Conservation (phyloP, 1,140 invertebrate genomes). For the Zaprionus taronus region DNA sequence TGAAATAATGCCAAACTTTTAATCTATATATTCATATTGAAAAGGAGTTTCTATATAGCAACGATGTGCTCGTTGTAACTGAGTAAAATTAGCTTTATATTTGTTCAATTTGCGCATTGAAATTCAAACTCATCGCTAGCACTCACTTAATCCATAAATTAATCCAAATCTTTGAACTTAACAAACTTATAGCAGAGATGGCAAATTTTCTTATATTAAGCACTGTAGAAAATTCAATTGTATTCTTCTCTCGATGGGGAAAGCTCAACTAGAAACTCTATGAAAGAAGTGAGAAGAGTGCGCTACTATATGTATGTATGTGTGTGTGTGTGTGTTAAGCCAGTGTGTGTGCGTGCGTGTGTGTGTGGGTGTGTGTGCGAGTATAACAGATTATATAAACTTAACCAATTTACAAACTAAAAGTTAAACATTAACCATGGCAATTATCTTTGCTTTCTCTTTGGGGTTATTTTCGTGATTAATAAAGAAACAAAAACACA, state of each 20-base stretch:
- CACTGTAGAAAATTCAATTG: no score
- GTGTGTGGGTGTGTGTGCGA: slow-evolving; percentile 12
- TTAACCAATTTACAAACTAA: slow-evolving; percentile 24
- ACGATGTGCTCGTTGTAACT: no score
- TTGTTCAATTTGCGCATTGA: background rate
- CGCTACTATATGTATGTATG: slow-evolving; percentile 6
- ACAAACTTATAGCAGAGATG: no score
- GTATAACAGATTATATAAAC: slow-evolving; percentile 6
- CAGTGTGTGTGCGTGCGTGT: background rate
- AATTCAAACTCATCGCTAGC: background rate
- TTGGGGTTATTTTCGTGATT: slow-evolving; percentile 18
- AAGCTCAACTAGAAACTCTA: background rate
- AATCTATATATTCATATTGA: no score
- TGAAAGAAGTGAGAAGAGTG: background rate
- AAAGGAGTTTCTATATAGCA: no score
- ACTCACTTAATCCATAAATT: background rate
- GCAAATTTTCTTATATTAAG: no score
- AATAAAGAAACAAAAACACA: slow-evolving; percentile 27
- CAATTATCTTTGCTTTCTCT: background rate
- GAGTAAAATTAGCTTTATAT: background rate
- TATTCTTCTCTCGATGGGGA: no score
- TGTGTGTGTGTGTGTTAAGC: slow-evolving; percentile 18
- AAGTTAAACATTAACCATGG: slow-evolving; percentile 20
- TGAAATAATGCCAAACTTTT: no score
- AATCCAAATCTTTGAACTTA: no score